A percentile compares a stretch with the other conserved stretches of the same genome.
Evolutionary conservation across 2,113 vertebrate genomes (phyloP).

Genomic region (Notechis scutatus): DNA sequence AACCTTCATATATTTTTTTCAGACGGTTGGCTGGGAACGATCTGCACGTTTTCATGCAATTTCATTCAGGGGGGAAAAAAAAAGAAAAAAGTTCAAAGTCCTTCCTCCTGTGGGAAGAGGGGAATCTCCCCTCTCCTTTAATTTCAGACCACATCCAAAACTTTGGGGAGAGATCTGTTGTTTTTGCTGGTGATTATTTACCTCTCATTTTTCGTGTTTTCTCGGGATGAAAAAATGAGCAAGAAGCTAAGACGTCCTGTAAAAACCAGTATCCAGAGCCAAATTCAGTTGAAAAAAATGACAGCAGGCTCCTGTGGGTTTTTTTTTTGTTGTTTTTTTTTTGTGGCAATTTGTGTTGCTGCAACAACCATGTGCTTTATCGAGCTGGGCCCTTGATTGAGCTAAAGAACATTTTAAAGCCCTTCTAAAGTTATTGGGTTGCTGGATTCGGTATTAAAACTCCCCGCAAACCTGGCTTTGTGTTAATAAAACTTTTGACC

Average conservation of each 20-base stretch:
- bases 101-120: not conserved
- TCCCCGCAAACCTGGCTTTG: not conserved
- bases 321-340: slow-evolving; percentile 26
- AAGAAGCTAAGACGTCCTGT: slow-evolving; percentile 30
- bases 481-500: not conserved
- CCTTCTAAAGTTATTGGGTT: not conserved
- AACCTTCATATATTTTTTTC: not conserved
- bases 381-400: slow-evolving; percentile 9
- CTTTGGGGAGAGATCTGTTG: not conserved
- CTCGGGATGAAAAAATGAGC: slow-evolving; percentile 41
- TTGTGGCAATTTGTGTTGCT: not conserved
- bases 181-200: slow-evolving; percentile 14
- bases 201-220: slow-evolving; percentile 42
- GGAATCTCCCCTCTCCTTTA: not conserved
- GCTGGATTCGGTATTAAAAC: slow-evolving; percentile 12
- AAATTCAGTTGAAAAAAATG: slow-evolving; percentile 40
- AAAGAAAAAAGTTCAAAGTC: not conserved
- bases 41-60: not conserved
- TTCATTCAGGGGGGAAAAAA: not conserved
- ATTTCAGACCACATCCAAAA: not conserved
- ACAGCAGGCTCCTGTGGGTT: slow-evolving; percentile 21
- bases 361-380: slow-evolving; percentile 14
- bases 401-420: slow-evolving; percentile 11
- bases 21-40: not conserved
- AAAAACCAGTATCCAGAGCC: slow-evolving; percentile 27